Base-by-base conservation (phyloP, 1,140 invertebrate species). In the Argopecten irradians region DNA sequence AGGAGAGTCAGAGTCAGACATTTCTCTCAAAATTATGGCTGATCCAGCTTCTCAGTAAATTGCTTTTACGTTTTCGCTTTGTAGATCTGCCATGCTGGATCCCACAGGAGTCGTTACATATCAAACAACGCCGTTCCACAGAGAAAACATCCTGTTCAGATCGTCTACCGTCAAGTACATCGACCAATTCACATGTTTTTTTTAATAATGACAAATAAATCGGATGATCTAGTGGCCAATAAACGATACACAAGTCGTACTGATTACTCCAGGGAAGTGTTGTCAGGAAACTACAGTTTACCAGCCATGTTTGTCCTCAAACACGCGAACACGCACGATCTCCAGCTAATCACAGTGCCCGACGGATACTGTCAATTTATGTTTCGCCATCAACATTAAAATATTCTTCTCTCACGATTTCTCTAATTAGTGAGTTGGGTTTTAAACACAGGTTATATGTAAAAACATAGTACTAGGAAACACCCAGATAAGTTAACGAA, bases 181-280 rank as follows among this genome's bases (percentile, higher is more conserved):
- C 22, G 55, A 28, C n/a, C 55, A 71, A 39, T 71, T 71, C 28
- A 71, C 28, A 16, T 22, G 55, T 3, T 71, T 71, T n/a, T n/a
- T 71, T 71, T 28, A 71, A 71, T n/a, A 71, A 71, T 71, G 22
- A 71, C 55, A 71, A 71, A 28, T 71, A 71, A 71, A 71, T 71
- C 22, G 55, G 55, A 71, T 71, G 55, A 71, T 71, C 55, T 71
- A 71, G n/a, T 71, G 55, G 28, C 55, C n/a, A 71, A 71, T 71
- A 71, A 71, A 71, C 55, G 55, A n/a, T n/a, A 16, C 55, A n/a
- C 55, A n/a, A 71, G 55, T 8, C n/a, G 55, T 71, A n/a, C 55
- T 71, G 55, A 71, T 71, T 71, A 71, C 55, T 16, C 55, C 0
- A 3, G 55, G 55, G 55, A 71, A 5, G n/a, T 71, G 55, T 71